Percentiles rank a stretch among this genome's conserved stretches.
Evolutionary conservation across 2,113 vertebrate genomes (phyloP).

Genomic region (Seriola dumerili): DNA sequence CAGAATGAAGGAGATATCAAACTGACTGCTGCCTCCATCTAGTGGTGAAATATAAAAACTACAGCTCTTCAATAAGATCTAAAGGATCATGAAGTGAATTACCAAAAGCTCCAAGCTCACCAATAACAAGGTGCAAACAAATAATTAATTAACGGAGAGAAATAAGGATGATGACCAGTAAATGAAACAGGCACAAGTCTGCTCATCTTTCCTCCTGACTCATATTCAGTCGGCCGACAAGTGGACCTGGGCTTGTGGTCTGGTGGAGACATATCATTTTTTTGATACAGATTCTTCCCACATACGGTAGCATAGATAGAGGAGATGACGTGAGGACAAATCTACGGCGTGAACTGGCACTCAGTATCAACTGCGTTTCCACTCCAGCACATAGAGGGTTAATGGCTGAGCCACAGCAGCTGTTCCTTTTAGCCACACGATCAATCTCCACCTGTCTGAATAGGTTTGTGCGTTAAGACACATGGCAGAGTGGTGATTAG

Average conservation of each 20-base stretch:
- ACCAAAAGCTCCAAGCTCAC: neutral
- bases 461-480: slow-evolving; percentile 66
- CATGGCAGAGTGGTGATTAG: slow-evolving; percentile 70
- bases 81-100: neutral
- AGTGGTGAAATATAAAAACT: slow-evolving; percentile 55
- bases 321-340: slow-evolving; percentile 41
- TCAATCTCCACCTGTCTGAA: slow-evolving; percentile 62
- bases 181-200: slow-evolving; percentile 59
- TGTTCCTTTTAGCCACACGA: slow-evolving; percentile 70
- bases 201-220: slow-evolving; percentile 7
- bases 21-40: slow-evolving; percentile 62
- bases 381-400: slow-evolving; percentile 51
- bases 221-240: slow-evolving; percentile 17
- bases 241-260: slow-evolving; percentile 1
- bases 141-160: slow-evolving; percentile 14
- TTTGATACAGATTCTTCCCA: slow-evolving; percentile 13
- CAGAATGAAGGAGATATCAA: slow-evolving; percentile 21
- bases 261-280: slow-evolving; percentile 16
- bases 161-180: neutral
- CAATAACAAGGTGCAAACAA: slow-evolving; percentile 40
- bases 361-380: slow-evolving; percentile 44
- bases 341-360: slow-evolving; percentile 21
- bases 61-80: slow-evolving; percentile 11
- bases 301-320: slow-evolving; percentile 29
- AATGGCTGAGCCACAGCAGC: slow-evolving; percentile 56